Evolutionary conservation across 2,888 invertebrate genomes (phyloP), one percentile per base, ranked within the genome.

Genomic region (Eugnorisma glareosa): DNA sequence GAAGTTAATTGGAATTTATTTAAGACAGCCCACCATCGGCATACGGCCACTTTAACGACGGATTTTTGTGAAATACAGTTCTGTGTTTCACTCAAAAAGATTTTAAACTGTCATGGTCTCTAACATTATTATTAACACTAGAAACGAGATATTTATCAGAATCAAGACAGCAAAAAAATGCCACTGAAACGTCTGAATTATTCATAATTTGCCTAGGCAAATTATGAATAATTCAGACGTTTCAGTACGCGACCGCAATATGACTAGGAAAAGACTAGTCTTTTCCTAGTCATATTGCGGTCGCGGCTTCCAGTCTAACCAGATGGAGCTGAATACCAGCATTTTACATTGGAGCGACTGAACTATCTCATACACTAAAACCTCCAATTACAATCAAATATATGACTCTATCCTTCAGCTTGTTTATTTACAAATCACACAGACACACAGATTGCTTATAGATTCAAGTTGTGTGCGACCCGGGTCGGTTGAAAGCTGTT

Each of bases 401-500:
- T 15, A 64, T 24, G n/a, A 40, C 7, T 40, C 28, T n/a, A 3
- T 28, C 31, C 40, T 10, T 35, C 13, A 68, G 18, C 45, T 64
- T 68, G 67, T 79, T 82, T 79, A 83, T 74, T 79, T 83, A 76
- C 59, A 85, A 78, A 81, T 83, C 73, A 76, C 61, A 73, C 63
- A 80, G 73, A 79, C 59, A 61, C 71, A 76, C 66, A 79, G 79
- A 83, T 85, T 81, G 79, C 78, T 88, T 85, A 83, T 81, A 88
- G 73, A 85, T 83, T 81, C 81, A 83, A 83, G 67, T 84, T 79
- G 77, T 84, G 84, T 83, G 40, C 79, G 84, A 79, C 70, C 79
- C 59, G 84, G 84, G 83, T 87, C 78, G 85, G 73, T 86, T 86
- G 90, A 90, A 90, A 90, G 89, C 89, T 90, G 89, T 91, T 93